Conservation (phyloP, 53 echinoderm and acorn worm genomes). For the Antedon mediterranea region DNA sequence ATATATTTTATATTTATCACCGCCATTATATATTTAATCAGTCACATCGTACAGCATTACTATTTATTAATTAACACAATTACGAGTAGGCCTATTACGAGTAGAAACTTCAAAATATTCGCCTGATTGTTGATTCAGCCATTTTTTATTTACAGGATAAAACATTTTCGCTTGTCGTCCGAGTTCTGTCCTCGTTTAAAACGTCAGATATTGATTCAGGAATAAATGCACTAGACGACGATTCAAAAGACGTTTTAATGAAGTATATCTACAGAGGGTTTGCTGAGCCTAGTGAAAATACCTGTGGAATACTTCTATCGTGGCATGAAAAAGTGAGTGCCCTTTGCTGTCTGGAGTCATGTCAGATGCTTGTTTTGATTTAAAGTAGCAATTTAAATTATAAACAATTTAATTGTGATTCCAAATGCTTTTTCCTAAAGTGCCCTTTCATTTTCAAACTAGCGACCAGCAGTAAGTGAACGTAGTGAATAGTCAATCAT, state of each 20-base stretch:
- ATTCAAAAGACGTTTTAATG: conserved; percentile 69
- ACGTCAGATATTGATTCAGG: conserved; percentile 47
- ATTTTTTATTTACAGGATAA: conserved; percentile 39
- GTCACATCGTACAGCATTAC: no score
- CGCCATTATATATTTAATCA: no score
- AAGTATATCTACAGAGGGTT: conserved; percentile 92
- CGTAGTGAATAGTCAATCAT: no score
- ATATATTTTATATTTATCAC: no score
- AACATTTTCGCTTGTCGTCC: conserved; percentile 41
- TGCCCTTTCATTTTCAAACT: no score
- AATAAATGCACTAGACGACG: conserved; percentile 38
- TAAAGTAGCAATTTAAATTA: no score
- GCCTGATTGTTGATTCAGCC: neutral
- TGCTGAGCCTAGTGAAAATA: conserved; percentile 42
- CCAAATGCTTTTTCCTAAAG: no score
- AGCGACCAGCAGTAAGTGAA: no score
- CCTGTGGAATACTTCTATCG: conserved; percentile 46
- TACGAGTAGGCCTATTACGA: neutral
- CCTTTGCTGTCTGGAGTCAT: no score
- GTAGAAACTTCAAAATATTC: neutral
- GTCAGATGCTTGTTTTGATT: no score
- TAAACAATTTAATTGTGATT: no score
- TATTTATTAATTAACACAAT: neutral
- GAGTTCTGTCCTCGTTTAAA: conserved; percentile 62
- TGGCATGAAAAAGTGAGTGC: conserved; percentile 99